Conservation (phyloP, 2,888 invertebrate genomes). For the Agonopterix heracliana region DNA sequence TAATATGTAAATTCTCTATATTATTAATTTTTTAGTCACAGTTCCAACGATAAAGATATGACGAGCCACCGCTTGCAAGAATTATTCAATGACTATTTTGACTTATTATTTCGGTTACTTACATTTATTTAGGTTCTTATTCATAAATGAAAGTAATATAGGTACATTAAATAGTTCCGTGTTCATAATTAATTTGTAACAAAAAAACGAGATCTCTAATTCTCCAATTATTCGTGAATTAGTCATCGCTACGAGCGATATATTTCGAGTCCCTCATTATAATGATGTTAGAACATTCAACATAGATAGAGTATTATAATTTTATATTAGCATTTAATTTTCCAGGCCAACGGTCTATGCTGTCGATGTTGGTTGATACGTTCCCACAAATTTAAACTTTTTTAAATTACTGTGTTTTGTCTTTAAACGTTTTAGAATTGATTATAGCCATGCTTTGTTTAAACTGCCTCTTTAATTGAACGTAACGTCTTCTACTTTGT, state of each 20-base stretch:
- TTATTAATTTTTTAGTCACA: too few relatives aligned
- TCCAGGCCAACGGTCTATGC: constrained; percentile 53
- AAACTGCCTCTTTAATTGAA: not conserved
- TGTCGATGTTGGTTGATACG: constrained; percentile 42
- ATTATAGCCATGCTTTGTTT: constrained; percentile 5
- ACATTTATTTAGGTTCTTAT: too few relatives aligned
- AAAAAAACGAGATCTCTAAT: constrained; percentile 25
- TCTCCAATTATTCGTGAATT: constrained; percentile 45
- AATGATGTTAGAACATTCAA: constrained; percentile 65
- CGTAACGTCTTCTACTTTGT: not conserved
- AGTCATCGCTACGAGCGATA: constrained; percentile 64
- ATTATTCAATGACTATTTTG: too few relatives aligned
- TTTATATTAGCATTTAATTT: constrained; percentile 74
- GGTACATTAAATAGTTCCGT: constrained; percentile 20
- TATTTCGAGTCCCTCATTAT: constrained; percentile 60
- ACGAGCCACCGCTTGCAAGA: too few relatives aligned
- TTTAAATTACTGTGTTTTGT: constrained; percentile 39
- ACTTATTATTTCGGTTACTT: too few relatives aligned
- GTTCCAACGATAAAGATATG: too few relatives aligned
- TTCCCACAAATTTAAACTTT: constrained; percentile 44
- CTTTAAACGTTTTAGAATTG: constrained; percentile 14
- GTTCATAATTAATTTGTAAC: constrained; percentile 34
- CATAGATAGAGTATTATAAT: constrained; percentile 63
- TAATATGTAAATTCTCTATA: too few relatives aligned
- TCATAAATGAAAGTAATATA: not conserved